Base-by-base conservation (phyloP, 2,888 invertebrate genomes). In the Dynastes maya region DNA sequence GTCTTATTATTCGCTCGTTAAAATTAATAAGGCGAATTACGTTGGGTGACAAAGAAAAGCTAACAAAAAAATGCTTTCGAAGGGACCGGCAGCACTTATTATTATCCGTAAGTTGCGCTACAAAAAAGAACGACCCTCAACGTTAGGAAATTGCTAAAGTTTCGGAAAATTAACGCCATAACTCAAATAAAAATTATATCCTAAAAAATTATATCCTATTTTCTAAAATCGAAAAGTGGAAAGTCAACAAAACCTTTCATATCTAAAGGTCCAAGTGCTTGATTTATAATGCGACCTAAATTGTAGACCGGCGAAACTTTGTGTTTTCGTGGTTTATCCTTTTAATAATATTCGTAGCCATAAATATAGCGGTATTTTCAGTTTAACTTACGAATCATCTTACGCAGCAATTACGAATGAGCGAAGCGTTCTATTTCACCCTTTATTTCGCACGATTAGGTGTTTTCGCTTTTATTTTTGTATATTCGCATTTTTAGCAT, bases 141-240 rank as follows among this genome's bases (percentile, higher is more conserved):
- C 16, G 55, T 22, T 53, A n/a, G 61, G 49, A 61, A 74, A 74
- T 45, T 61, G 58, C 11, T 22, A 77, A 77, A 77, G 61, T 77
- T 77, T 68, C 67, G 13, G 58, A 68, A 77, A 77, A 77, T 77
- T 77, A 77, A 68, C 55, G 61, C 77, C 32, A 77, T 77, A 77
- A 77, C 61, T 77, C 77, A 77, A 77, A 77, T 77, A 68, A 67
- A 77, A 77, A 77, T 77, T 55, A 68, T 61, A 72, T 65, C 72
- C 78, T 65, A 72, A 68, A 67, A 77, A 77, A 77, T 77, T 55
- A 68, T 61, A 72, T 65, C 72, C 78, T 65, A 72, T 74, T 78
- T 71, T 78, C 72, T 71, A 71, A 71, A 74, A 53, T 78, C 72
- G 72, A 64, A 53, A 78, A 78, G 78, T 71, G 78, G 58, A 71